A percentile compares a stretch with the other conserved stretches of the same genome.
These are phyloP conservation scores for Melanotaenia trifasciata DNA, from an alignment of 2,797 vertebrate genomes.

Conservation along the genomic window DNA sequence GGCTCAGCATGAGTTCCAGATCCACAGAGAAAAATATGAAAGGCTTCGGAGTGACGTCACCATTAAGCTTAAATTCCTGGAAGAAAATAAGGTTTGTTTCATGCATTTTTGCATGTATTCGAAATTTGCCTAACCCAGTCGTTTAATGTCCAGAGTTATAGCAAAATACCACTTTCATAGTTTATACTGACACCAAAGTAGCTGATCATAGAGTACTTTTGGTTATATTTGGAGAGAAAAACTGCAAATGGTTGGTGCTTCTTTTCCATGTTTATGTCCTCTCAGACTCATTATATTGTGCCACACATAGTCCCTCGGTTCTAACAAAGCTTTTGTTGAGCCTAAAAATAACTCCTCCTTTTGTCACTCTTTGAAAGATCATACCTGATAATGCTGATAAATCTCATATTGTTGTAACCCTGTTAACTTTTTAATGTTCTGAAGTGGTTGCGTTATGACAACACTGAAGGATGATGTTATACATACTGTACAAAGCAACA, in stretches of 20 bases:
- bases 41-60: conserved; percentile 94
- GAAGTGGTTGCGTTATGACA: conserved; percentile 3
- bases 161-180: background rate
- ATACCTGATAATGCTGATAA: background rate
- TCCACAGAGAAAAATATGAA: conserved; percentile 95
- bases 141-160: background rate
- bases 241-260: background rate
- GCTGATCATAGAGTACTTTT: background rate
- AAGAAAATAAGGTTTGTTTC: conserved; percentile 93
- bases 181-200: background rate
- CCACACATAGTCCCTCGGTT: background rate
- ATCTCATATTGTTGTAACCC: no score
- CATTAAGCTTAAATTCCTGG: conserved; percentile 97
- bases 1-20: conserved; percentile 93
- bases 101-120: background rate
- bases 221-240: background rate
- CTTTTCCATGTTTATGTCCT: background rate
- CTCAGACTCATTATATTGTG: background rate
- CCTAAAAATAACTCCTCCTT: background rate
- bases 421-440: background rate
- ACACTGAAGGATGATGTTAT: conserved; percentile 19
- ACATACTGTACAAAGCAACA: conserved; percentile 9
- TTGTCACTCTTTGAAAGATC: background rate
- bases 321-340: background rate
- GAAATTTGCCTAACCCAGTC: background rate